Conservation (phyloP, 2,797 vertebrate genomes). For the Chelonia mydas region DNA sequence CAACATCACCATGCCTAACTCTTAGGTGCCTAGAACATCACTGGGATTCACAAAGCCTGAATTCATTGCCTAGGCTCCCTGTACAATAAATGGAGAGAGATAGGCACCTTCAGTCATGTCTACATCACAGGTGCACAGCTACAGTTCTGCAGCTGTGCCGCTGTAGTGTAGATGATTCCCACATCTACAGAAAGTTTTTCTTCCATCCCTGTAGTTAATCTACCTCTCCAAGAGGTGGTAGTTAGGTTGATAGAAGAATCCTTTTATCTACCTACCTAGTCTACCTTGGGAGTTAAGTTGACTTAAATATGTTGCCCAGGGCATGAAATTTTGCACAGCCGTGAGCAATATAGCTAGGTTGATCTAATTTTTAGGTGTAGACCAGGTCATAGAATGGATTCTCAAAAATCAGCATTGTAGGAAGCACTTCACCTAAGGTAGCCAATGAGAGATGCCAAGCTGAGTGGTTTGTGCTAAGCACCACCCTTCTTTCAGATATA, state of each 20-base stretch:
- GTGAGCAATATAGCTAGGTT: background rate
- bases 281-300: background rate
- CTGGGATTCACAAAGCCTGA: background rate
- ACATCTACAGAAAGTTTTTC: background rate
- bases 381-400: background rate
- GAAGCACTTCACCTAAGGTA: background rate
- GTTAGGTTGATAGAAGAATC: background rate
- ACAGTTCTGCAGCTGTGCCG: background rate
- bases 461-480: background rate
- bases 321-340: background rate
- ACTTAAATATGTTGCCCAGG: background rate
- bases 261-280: background rate
- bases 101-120: background rate
- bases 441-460: background rate
- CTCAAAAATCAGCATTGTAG: background rate
- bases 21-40: background rate
- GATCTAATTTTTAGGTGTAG: background rate
- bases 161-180: background rate
- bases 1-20: background rate
- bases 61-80: background rate
- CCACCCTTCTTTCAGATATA: background rate
- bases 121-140: background rate
- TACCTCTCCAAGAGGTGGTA: background rate
- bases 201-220: background rate
- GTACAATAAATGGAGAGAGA: background rate